A percentile compares a stretch with the other conserved stretches of the same genome.
Conservation (phyloP, 1,140 invertebrate genomes). For the Drosophila teissieri region DNA sequence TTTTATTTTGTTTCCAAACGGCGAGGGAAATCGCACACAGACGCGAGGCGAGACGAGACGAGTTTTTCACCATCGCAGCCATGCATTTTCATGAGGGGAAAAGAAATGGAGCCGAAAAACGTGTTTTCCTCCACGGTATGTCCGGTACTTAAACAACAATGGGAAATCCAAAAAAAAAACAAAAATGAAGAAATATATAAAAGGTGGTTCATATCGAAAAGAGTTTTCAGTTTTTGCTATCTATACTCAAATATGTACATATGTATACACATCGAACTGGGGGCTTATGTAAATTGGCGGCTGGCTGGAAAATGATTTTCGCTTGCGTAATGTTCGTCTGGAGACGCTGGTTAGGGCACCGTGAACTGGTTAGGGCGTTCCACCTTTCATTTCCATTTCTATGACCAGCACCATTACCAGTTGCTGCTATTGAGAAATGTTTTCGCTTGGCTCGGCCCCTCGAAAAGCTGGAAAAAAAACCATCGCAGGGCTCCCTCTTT, state of each 20-base stretch:
- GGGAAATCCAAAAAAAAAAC: constrained; percentile 26
- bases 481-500: constrained; percentile 9
- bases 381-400: constrained; percentile 27
- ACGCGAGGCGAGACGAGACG: constrained; percentile 15
- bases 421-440: constrained; percentile 27
- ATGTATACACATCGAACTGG: background rate
- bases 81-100: constrained; percentile 39
- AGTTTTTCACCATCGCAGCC: constrained; percentile 28
- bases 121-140: constrained; percentile 43
- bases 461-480: too few relatives aligned
- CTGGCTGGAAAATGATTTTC: constrained; percentile 30
- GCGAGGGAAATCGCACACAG: constrained; percentile 31
- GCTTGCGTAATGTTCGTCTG: constrained; percentile 39
- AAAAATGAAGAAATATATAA: background rate
- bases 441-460: constrained; percentile 28
- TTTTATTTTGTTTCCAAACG: background rate
- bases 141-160: constrained; percentile 51
- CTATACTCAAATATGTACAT: background rate
- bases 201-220: constrained; percentile 8
- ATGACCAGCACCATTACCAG: background rate
- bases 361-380: constrained; percentile 30
- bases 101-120: constrained; percentile 39
- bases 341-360: constrained; percentile 12
- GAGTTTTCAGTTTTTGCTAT: constrained; percentile 10
- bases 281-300: constrained; percentile 38